Percentiles rank a stretch among this genome's conserved stretches.
phyloP scores from a whole-genome alignment of 53 echinoderm and acorn worm genomes.

The Zoroaster sp. region DNA sequence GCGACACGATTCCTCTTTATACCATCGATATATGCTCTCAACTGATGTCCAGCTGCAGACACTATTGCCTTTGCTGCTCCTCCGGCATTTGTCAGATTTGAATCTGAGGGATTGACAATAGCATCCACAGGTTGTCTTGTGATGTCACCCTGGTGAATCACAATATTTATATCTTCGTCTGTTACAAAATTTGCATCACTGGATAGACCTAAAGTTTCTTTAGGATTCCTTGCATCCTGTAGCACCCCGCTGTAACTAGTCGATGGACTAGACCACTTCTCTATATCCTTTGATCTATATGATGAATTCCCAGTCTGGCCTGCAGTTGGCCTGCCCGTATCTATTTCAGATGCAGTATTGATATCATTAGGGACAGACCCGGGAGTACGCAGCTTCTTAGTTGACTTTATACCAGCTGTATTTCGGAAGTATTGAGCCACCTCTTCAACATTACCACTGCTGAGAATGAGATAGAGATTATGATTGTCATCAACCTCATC shows the following conservation, averaged over 20 bases:
- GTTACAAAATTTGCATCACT: conserved; percentile 15
- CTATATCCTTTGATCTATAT: too few species aligned
- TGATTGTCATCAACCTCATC: neutral
- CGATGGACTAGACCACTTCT: neutral
- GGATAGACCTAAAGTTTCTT: neutral
- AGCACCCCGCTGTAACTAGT: neutral
- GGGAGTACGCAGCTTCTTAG: neutral
- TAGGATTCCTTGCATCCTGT: neutral
- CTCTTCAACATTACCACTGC: neutral
- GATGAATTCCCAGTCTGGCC: neutral
- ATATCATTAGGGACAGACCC: neutral
- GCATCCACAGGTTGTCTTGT: conserved; percentile 25
- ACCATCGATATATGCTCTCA: neutral
- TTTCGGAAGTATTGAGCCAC: neutral
- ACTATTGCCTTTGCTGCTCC: conserved; percentile 55
- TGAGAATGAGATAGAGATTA: neutral
- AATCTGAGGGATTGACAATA: conserved; percentile 44
- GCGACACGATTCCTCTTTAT: neutral
- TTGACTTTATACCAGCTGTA: neutral
- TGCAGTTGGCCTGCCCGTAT: neutral
- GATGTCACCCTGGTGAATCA: conserved; percentile 23
- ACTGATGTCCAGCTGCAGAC: conserved; percentile 18
- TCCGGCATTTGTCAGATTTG: neutral
- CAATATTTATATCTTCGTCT: conserved; percentile 35
- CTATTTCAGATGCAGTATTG: neutral